Conservation (phyloP, 2,888 invertebrate genomes). For the Watsonalla cultraria region DNA sequence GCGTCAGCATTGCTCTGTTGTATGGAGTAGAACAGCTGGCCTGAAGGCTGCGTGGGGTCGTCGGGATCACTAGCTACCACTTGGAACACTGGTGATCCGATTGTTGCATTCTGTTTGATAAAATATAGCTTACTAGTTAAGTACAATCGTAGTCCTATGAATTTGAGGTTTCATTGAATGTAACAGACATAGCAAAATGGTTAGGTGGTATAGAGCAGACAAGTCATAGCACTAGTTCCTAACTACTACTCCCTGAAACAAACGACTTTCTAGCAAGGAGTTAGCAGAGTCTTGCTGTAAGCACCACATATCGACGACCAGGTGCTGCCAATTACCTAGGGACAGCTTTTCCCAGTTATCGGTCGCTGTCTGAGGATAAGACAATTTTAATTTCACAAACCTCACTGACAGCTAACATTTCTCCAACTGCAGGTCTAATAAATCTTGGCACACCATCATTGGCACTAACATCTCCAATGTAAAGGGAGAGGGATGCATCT, state of each 20-base stretch:
- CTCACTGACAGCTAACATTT: conserved; percentile 84
- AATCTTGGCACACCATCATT: conserved; percentile 90
- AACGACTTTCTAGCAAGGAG: no score
- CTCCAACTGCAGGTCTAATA: conserved; percentile 83
- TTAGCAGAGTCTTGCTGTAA: no score
- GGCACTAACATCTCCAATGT: conserved; percentile 88
- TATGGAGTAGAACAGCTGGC: conserved; percentile 84
- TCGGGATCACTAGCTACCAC: conserved; percentile 88
- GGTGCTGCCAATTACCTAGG: not conserved
- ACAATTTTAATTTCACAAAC: conserved; percentile 39
- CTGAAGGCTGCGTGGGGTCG: conserved; percentile 86
- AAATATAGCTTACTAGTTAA: not conserved
- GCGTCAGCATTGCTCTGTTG: conserved; percentile 83
- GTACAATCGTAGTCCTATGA: no score
- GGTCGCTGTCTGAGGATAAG: not conserved
- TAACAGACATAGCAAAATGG: no score
- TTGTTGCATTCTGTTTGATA: conserved; percentile 80
- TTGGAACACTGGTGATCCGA: conserved; percentile 86
- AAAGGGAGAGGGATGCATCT: conserved; percentile 81
- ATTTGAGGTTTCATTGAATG: no score
- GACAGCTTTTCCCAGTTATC: not conserved
- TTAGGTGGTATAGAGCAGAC: no score
- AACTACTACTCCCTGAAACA: no score
- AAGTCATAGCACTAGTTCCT: no score
- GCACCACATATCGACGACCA: no score